phyloP scores from a whole-genome alignment of 2,797 vertebrate genomes.

The Champsocephalus gunnari region DNA sequence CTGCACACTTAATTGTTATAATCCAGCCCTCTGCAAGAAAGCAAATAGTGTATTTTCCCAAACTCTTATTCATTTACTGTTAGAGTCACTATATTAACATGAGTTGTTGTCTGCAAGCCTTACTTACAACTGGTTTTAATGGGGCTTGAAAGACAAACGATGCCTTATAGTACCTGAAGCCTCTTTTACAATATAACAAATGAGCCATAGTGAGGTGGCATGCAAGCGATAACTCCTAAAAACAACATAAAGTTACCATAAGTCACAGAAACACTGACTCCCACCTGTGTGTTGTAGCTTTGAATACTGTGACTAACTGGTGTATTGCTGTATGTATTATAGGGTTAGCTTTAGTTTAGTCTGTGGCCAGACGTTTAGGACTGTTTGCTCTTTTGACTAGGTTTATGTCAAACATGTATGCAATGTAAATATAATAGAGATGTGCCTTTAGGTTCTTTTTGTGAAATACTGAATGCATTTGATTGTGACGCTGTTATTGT shows the following conservation, averaged over 20 bases:
- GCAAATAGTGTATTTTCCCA: constrained; percentile 1
- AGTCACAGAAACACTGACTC: constrained; percentile 42
- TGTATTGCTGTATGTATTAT: constrained; percentile 48
- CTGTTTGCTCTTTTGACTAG: constrained; percentile 48
- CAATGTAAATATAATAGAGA: constrained; percentile 81
- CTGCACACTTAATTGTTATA: not conserved
- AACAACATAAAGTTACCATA: constrained; percentile 37
- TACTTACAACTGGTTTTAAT: constrained; percentile 3
- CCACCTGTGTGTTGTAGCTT: constrained; percentile 58
- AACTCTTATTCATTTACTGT: not conserved
- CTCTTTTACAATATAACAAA: constrained; percentile 9
- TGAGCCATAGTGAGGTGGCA: constrained; percentile 42
- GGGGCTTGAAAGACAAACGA: constrained; percentile 13
- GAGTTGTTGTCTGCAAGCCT: not conserved
- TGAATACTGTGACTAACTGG: constrained; percentile 57
- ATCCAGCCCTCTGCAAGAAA: not conserved
- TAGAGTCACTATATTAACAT: constrained; percentile 3
- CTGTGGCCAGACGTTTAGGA: constrained; percentile 40
- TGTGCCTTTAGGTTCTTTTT: constrained; percentile 77
- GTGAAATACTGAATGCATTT: constrained; percentile 43
- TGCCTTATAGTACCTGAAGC: not conserved
- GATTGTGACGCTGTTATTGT: constrained; percentile 50
- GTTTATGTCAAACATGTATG: constrained; percentile 66
- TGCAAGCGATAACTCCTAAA: constrained; percentile 14
- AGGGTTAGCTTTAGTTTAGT: constrained; percentile 40